Evolutionary conservation across 2,888 invertebrate genomes (phyloP).

Genomic region (Buathra laborator): DNA sequence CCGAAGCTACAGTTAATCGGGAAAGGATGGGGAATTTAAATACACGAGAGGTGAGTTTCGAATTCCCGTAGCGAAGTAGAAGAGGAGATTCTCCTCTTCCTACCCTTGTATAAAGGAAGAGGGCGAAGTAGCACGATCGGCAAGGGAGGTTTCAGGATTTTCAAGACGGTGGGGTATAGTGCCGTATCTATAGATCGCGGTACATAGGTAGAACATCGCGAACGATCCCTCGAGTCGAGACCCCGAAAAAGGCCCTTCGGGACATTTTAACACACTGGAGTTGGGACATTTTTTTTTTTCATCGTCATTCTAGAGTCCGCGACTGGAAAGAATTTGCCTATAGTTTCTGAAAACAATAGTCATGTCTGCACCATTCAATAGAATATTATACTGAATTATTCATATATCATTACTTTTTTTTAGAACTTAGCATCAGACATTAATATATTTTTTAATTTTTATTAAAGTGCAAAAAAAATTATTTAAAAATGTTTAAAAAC

Average conservation of each 20-base stretch:
- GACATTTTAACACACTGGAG: conserved; percentile 8
- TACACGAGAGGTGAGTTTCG: conserved; percentile 1
- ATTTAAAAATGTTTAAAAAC: no score
- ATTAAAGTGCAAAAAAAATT: no score
- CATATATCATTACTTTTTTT: no score
- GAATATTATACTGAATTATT: no score
- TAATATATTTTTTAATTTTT: no score
- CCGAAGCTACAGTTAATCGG: neutral
- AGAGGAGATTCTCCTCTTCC: neutral
- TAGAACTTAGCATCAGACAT: no score
- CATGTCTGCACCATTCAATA: no score
- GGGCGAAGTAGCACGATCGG: conserved; percentile 16
- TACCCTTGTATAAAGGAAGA: conserved; percentile 1
- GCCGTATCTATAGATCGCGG: conserved; percentile 4
- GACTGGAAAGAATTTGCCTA: neutral
- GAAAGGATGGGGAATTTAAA: conserved; percentile 20
- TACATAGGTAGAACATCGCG: neutral
- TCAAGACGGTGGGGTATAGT: neutral
- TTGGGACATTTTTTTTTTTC: conserved; percentile 6
- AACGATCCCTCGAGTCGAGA: neutral
- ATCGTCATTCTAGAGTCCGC: neutral
- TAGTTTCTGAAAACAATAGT: neutral
- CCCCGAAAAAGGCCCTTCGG: conserved; percentile 21
- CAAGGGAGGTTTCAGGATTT: conserved; percentile 32
- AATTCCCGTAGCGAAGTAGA: neutral